Conservation (phyloP, 2,888 invertebrate genomes). For the Zeuzera pyrina region DNA sequence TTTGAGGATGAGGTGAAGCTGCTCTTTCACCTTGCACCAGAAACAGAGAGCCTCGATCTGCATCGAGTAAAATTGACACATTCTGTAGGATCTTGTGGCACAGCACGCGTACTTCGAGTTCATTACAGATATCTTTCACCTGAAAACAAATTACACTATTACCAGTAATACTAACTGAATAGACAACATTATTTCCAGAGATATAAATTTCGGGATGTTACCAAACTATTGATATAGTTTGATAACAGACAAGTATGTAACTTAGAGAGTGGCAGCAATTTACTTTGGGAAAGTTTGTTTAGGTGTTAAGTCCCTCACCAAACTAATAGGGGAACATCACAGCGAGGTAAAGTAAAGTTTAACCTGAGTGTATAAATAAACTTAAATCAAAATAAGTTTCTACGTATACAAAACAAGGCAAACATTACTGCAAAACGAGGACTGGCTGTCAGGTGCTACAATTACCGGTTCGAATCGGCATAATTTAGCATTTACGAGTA, state of each 20-base stretch:
- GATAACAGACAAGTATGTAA: too few relatives aligned
- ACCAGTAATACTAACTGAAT: too few relatives aligned
- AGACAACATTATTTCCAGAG: too few relatives aligned
- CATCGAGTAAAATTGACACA: slow-evolving; percentile 91
- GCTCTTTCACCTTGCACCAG: slow-evolving; percentile 80
- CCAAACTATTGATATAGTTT: too few relatives aligned
- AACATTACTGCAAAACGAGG: too few relatives aligned
- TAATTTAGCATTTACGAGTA: too few relatives aligned
- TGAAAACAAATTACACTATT: slow-evolving; percentile 47
- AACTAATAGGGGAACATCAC: neutral
- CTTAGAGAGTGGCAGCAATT: too few relatives aligned
- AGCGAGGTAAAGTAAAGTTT: neutral
- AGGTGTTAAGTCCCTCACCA: slow-evolving; percentile 6
- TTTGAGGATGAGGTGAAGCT: slow-evolving; percentile 54
- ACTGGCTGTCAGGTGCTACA: too few relatives aligned
- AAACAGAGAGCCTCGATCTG: slow-evolving; percentile 94
- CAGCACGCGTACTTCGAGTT: slow-evolving; percentile 91
- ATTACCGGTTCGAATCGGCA: too few relatives aligned
- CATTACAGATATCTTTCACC: slow-evolving; percentile 97
- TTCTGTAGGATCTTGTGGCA: slow-evolving; percentile 98
- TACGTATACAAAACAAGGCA: too few relatives aligned
- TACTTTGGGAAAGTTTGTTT: slow-evolving; percentile 11
- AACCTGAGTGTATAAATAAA: neutral
- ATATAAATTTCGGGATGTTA: too few relatives aligned
- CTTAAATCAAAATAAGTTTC: neutral